Evolutionary conservation across 2,888 invertebrate genomes (phyloP).

Genomic region (Hydrotaea diabolus): DNA sequence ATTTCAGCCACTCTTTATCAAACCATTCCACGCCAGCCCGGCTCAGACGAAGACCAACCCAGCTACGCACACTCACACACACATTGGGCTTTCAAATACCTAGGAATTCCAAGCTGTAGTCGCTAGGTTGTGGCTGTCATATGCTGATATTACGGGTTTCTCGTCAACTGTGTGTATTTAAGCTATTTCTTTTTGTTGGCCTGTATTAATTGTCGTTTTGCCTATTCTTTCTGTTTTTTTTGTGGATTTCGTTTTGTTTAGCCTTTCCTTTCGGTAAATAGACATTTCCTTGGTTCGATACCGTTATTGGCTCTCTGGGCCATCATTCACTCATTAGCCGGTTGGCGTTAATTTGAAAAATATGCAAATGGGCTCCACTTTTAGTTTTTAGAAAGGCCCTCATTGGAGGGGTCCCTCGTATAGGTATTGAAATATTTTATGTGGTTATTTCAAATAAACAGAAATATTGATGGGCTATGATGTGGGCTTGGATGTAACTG

Average conservation of each 20-base stretch:
- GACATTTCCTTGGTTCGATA: slow-evolving; percentile 25
- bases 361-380: slow-evolving; percentile 21
- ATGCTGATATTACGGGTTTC: slow-evolving; percentile 64
- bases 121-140: slow-evolving; percentile 49
- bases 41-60: neutral
- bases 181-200: neutral
- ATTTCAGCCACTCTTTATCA: neutral
- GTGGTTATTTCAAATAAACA: neutral
- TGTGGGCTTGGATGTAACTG: neutral
- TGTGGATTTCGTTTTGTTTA: neutral
- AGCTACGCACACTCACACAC: slow-evolving; percentile 19
- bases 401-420: neutral
- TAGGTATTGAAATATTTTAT: neutral
- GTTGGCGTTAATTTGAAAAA: slow-evolving; percentile 26
- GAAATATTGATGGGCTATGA: neutral
- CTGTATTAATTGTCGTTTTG: no score
- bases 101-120: slow-evolving; percentile 39
- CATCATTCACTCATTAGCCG: slow-evolving; percentile 23
- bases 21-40: neutral
- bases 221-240: no score
- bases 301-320: neutral
- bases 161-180: slow-evolving; percentile 21
- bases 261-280: slow-evolving; percentile 22
- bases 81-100: neutral
- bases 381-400: slow-evolving; percentile 17